These are phyloP conservation scores for Suillia variegata DNA, from an alignment of 2,888 invertebrate species.

Conservation along the genomic window DNA sequence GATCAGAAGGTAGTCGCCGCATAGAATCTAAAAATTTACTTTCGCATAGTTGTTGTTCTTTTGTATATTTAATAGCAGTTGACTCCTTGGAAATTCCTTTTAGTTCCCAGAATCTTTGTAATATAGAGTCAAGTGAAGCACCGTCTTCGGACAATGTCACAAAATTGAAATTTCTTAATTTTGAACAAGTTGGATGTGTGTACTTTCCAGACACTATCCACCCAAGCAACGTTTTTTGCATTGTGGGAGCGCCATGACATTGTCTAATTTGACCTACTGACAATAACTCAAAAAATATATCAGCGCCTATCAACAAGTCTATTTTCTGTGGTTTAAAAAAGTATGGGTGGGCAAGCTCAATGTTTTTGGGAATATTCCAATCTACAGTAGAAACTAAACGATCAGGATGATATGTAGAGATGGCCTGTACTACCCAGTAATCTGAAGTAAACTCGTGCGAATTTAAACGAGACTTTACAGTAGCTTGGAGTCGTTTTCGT, in stretches of 20 bases:
- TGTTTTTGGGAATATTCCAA: conserved; percentile 18
- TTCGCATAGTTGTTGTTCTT: conserved; percentile 17
- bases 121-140: conserved; percentile 4
- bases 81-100: conserved; percentile 14
- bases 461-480: conserved; percentile 16
- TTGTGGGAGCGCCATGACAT: conserved; percentile 13
- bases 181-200: neutral
- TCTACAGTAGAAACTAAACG: neutral
- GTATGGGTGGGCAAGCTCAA: conserved; percentile 14
- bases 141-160: neutral
- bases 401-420: conserved; percentile 18
- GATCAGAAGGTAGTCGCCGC: conserved; percentile 2
- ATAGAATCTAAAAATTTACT: conserved; percentile 2
- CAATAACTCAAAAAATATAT: conserved; percentile 22
- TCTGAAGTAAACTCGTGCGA: conserved; percentile 10
- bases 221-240: conserved; percentile 21
- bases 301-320: conserved; percentile 21
- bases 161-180: neutral
- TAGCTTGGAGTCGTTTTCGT: neutral
- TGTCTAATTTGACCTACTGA: conserved; percentile 19
- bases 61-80: conserved; percentile 3
- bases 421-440: conserved; percentile 14
- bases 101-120: conserved; percentile 14
- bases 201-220: conserved; percentile 20
- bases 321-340: conserved; percentile 13